Percentiles rank a stretch among this genome's conserved stretches.
Evolutionary conservation across 2,113 vertebrate genomes (phyloP).

Genomic region (Myrmophylax atrothorax): DNA sequence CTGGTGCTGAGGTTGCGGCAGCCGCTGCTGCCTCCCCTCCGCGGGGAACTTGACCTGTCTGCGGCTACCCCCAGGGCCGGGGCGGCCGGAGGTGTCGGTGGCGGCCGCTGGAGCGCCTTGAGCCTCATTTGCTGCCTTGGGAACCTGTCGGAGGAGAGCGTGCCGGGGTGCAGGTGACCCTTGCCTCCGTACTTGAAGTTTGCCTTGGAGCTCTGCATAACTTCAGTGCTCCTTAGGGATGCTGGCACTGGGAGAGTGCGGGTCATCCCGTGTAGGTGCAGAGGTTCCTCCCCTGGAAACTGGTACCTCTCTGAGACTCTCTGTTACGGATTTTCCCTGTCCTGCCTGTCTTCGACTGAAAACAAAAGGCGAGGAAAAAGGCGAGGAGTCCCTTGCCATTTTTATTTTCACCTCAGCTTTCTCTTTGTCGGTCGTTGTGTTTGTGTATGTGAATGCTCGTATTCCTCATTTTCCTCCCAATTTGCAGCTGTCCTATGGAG

Average conservation of each 20-base stretch:
- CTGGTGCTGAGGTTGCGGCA: neutral
- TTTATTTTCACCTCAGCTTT: neutral
- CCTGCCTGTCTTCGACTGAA: neutral
- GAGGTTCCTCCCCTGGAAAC: neutral
- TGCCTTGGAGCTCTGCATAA: neutral
- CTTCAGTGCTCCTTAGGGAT: neutral
- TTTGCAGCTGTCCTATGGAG: neutral
- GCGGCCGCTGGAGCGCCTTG: accelerated
- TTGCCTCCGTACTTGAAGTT: slow-evolving; percentile 26
- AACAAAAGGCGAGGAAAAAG: neutral
- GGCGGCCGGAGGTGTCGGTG: neutral
- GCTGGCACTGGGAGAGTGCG: neutral
- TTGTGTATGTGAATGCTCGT: neutral
- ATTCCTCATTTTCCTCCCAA: neutral
- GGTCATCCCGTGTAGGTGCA: neutral
- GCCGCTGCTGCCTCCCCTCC: neutral
- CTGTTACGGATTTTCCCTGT: neutral
- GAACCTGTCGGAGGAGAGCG: neutral
- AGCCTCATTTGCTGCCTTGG: neutral
- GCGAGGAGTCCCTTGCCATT: neutral
- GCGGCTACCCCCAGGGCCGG: neutral
- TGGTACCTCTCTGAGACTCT: neutral
- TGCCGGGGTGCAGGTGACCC: neutral
- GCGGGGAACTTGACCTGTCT: neutral
- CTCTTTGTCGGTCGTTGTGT: neutral